These are phyloP conservation scores for Paragorgia papillata DNA, from an alignment of 92 coral and sea anemone genomes.

Conservation along the genomic window DNA sequence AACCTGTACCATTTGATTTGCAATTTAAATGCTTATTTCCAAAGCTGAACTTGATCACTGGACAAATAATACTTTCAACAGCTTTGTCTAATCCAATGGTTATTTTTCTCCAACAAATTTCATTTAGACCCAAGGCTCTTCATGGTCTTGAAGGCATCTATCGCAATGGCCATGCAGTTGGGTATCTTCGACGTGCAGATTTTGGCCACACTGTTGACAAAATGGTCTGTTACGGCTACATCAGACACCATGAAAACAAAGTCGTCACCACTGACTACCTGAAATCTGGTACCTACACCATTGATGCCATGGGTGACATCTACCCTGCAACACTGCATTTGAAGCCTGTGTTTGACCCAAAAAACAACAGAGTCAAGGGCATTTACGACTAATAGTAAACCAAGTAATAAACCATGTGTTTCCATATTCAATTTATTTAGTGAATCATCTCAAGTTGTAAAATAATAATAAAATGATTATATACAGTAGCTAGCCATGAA, in stretches of 20 bases:
- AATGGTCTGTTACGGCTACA: conserved; percentile 87
- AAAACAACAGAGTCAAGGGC: conserved; percentile 88
- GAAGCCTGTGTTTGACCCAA: conserved; percentile 89
- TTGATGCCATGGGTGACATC: conserved; percentile 88
- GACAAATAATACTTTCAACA: too few relatives aligned
- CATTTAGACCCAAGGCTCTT: conserved; percentile 91
- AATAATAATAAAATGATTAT: too few relatives aligned
- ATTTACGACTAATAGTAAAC: conserved; percentile 47
- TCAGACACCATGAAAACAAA: conserved; percentile 73
- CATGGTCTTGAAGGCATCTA: conserved; percentile 92
- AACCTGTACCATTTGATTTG: too few relatives aligned
- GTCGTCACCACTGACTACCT: conserved; percentile 71
- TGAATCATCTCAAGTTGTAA: too few relatives aligned
- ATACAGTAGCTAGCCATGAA: too few relatives aligned
- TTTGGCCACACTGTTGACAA: conserved; percentile 82
- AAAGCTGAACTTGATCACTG: too few relatives aligned
- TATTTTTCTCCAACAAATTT: neutral
- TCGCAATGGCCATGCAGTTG: conserved; percentile 78
- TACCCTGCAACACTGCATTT: conserved; percentile 76
- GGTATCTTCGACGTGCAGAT: conserved; percentile 94
- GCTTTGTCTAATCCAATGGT: neutral
- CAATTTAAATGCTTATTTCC: too few relatives aligned
- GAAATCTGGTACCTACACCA: conserved; percentile 71
- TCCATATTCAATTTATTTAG: too few relatives aligned
- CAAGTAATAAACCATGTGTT: neutral